A percentile compares a stretch with the other conserved stretches of the same genome.
Conservation (phyloP, 2,113 vertebrate species). For the Oxyura jamaicensis region DNA sequence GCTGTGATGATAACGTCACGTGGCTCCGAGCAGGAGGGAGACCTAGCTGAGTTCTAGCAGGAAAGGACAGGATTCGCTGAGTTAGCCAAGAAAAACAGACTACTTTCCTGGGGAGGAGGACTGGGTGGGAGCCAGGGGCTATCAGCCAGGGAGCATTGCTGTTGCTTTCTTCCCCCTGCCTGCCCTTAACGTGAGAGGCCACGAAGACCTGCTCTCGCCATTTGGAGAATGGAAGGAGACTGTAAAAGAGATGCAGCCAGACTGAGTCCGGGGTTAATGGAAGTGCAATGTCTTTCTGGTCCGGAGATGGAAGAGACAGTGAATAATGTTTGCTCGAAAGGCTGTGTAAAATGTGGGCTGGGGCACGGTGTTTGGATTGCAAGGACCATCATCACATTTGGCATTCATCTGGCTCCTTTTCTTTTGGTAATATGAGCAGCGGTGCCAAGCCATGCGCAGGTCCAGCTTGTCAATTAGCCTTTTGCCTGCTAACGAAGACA, state of each 20-base stretch:
- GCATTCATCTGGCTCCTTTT: not conserved
- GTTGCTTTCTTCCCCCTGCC: not conserved
- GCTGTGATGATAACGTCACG: accelerated
- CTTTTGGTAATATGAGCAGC: not conserved
- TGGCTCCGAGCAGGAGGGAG: not conserved
- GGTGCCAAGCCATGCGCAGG: not conserved
- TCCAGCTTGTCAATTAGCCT: not conserved
- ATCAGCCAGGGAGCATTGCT: not conserved
- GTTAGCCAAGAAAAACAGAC: not conserved
- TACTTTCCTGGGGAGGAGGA: not conserved
- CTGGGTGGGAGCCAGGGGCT: not conserved
- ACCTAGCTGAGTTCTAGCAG: not conserved
- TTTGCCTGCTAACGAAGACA: accelerated
- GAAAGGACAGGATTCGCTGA: not conserved
- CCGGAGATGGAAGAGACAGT: not conserved
- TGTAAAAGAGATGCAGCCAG: not conserved
- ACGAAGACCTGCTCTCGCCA: not conserved
- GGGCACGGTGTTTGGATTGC: not conserved
- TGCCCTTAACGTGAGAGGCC: not conserved
- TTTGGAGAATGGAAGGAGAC: not conserved
- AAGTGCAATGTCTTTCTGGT: not conserved
- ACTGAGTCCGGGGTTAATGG: not conserved
- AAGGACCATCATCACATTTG: not conserved
- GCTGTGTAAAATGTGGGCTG: not conserved
- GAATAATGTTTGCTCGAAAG: not conserved